Evolutionary conservation across 2,113 vertebrate genomes (phyloP), one percentile per base, ranked within the genome.

Genomic region (Beaufortia kweichowensis): DNA sequence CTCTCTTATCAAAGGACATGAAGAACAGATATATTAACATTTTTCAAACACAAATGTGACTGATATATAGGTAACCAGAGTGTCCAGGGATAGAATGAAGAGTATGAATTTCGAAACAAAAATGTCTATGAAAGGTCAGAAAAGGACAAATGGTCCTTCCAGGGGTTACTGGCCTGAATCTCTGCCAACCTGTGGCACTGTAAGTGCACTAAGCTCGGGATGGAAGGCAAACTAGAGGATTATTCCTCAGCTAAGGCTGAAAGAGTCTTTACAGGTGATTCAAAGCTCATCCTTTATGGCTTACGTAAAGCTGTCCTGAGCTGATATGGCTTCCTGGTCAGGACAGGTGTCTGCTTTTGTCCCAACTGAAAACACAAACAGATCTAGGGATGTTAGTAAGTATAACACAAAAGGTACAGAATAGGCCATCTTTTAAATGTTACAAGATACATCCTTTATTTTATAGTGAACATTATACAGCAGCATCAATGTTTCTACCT

Each of bases 241-340:
- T 93, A 82, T 80, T 88, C 89, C 90, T 90, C 87, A 90, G 91
- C 85, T 82, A 89, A 85, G 91, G 90, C 91, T 93, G 87, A 94
- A 94, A 95, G 90, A 90, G 91, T 91, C 92, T 90, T 92, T 93
- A 90, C 88, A 90, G 91, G 93, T 94, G 94, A 95, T 95, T 95
- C 95, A 94, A 88, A 89, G 91, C 89, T 93, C 90, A 94, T 93
- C 92, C 90, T 41, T 0, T 71, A 17, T 57, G 70, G 82, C 84
- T 92, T 92, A 83, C 82, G 91, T 92, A 93, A 93, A 93, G 89
- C 92, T 86, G 90, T 93, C 82, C 88, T 82, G 84, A 84, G 90
- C 86, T 86, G 85, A 89, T 91, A 87, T 76, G 88, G 86, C 83
- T 87, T 59, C 53, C 56, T 68, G 56, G 81, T 84, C 81, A 87